Evolutionary conservation across 2,797 vertebrate genomes (phyloP).

Genomic region (Kryptolebias ocellatus): DNA sequence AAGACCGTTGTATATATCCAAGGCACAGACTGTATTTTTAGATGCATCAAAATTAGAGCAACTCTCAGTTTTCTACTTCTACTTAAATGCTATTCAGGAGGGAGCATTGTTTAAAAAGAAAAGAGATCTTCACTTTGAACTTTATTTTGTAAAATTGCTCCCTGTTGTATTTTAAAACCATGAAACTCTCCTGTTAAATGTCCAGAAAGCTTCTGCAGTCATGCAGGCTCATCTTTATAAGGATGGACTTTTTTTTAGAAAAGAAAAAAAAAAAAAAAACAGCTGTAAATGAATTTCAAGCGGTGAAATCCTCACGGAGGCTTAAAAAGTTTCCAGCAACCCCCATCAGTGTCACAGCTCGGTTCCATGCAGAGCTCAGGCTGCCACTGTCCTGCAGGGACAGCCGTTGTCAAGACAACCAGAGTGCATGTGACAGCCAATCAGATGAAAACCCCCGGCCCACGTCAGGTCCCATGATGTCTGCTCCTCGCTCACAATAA

Average conservation of each 20-base stretch:
- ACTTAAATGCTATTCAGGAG: background rate
- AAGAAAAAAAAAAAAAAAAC: no score
- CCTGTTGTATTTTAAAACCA: no score
- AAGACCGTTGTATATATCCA: background rate
- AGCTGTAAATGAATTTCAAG: conserved; percentile 16
- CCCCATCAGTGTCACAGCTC: conserved; percentile 56
- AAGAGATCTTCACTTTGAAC: background rate
- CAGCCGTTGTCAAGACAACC: conserved; percentile 66
- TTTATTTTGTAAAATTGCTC: background rate
- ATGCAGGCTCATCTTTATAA: no score
- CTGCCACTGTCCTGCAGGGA: conserved; percentile 65
- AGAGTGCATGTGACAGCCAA: conserved; percentile 66
- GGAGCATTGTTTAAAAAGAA: background rate
- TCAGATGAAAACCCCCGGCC: conserved; percentile 60
- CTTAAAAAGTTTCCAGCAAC: conserved; percentile 44
- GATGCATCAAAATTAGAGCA: background rate
- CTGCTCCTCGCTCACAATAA: conserved; percentile 40
- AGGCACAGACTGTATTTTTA: background rate
- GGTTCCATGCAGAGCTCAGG: conserved; percentile 35
- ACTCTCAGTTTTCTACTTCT: background rate
- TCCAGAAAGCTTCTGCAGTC: no score
- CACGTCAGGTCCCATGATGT: conserved; percentile 70
- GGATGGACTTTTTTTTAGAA: no score
- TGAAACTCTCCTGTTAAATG: no score
- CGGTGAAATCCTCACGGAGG: conserved; percentile 32